phyloP scores from a whole-genome alignment of 2,888 invertebrate genomes.

The Lamellibrachia satsuma region DNA sequence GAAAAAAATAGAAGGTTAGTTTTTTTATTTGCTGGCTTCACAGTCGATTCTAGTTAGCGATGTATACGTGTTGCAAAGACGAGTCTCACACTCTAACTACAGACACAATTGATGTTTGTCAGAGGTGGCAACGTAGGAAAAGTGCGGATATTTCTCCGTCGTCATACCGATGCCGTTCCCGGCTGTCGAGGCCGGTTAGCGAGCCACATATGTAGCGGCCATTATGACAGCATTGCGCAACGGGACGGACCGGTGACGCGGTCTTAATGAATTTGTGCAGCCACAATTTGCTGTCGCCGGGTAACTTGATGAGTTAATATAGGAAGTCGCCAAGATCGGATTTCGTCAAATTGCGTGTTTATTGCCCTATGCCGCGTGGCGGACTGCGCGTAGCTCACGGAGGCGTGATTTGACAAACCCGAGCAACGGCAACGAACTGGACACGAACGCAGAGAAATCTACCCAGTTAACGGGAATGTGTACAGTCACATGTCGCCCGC shows the following conservation, averaged over 20 bases:
- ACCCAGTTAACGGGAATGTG: neutral
- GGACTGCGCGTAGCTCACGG: neutral
- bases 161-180: neutral
- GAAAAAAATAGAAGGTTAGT: too few relatives aligned
- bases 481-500: neutral
- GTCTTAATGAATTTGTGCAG: constrained; percentile 6
- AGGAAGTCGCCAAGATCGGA: neutral
- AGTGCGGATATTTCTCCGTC: neutral
- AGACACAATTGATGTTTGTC: too few relatives aligned
- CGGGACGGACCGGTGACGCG: neutral
- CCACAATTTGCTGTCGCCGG: neutral
- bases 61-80: too few relatives aligned
- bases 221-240: neutral
- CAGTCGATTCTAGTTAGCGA: too few relatives aligned
- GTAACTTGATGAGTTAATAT: neutral
- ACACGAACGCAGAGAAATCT: neutral
- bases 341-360: constrained; percentile 17
- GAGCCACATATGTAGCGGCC: neutral
- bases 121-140: neutral
- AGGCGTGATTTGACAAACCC: neutral
- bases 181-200: neutral
- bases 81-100: too few relatives aligned
- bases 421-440: neutral
- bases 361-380: neutral
- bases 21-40: too few relatives aligned